Base-by-base conservation (phyloP, 2,113 vertebrate genomes). In the Nycticorax nycticorax region DNA sequence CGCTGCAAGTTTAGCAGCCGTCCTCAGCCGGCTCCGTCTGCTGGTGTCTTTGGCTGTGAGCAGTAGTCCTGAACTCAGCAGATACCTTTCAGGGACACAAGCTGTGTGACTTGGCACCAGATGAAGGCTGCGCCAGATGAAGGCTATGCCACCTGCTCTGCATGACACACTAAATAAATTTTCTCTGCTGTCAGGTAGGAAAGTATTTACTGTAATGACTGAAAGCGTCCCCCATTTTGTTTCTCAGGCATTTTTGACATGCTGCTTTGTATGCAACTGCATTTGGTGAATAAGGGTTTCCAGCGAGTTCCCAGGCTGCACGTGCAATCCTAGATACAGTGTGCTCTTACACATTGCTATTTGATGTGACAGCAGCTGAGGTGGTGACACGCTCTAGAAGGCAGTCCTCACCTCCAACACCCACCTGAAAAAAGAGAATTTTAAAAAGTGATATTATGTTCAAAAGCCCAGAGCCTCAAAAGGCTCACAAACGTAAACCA, bases 91-190 rank as follows among this genome's bases (percentile, higher is more conserved):
- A 19, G 39, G 71, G 35, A 35, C 32, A 43, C 6, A 6, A 75
- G 60, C 74, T 87, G 39, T 52, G 84, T 82, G 80, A 53, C 89
- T 75, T 91, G 94, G 94, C 94, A 83, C 43, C 41, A 47, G 71
- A 94, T 78, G 67, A 96, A 94, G 69, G 62, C n/a, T 66, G 52
- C 33, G 9, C 33, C 57, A 74, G 41, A 37, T 12, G 56, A 96
- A 59, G 87, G 53, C 85, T 75, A 7, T 0, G 4, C 78, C 72
- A 81, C 52, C 84, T 92, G 87, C 87, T 72, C 39, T 64, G 33
- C 5, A 1, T 85, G 93, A 96, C 84, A 85, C 77, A 72, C 39
- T 39, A 19, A 26, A 35, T 68, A 82, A 39, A 64, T 73, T 64
- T 73, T 84, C 71, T 79, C 84, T 91, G 52, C 84, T 78, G 52